phyloP scores from a whole-genome alignment of 2,113 vertebrate species.

The Diadophis punctatus region DNA sequence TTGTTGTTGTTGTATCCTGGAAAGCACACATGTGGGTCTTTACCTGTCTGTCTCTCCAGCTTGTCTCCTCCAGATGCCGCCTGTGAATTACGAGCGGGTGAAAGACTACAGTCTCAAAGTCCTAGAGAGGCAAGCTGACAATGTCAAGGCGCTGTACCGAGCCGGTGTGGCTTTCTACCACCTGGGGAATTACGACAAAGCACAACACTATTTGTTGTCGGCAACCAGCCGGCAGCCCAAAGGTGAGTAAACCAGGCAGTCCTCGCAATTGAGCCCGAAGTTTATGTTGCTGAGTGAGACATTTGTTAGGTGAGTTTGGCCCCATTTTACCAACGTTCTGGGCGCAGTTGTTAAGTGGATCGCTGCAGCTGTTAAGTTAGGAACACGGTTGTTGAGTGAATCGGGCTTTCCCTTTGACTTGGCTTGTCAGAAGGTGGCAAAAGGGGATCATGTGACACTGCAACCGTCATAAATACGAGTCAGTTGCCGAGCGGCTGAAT shows the following conservation, averaged over 20 bases:
- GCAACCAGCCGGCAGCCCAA: constrained; percentile 79
- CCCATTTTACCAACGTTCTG: no score
- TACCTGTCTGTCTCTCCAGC: constrained; percentile 61
- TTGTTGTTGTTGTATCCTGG: background rate
- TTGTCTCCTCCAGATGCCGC: constrained; percentile 81
- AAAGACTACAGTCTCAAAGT: constrained; percentile 83
- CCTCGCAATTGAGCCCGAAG: background rate
- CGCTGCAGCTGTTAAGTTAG: no score
- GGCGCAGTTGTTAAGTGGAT: no score
- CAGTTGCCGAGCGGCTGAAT: no score
- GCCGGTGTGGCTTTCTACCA: constrained; percentile 85
- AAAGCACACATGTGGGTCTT: background rate
- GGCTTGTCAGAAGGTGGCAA: no score
- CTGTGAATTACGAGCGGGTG: constrained; percentile 82
- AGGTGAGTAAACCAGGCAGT: constrained; percentile 62
- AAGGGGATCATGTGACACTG: no score
- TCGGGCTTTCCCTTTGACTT: no score
- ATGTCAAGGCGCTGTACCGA: constrained; percentile 85
- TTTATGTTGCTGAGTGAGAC: background rate
- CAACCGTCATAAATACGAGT: no score
- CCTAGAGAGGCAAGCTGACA: constrained; percentile 72
- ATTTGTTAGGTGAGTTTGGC: no score
- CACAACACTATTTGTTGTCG: constrained; percentile 74
- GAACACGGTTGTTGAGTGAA: no score
- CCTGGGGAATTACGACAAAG: constrained; percentile 77